Evolutionary conservation across 2,888 invertebrate species (phyloP), one percentile per base, ranked within the genome.

Genomic region (Liposcelis brunnea): DNA sequence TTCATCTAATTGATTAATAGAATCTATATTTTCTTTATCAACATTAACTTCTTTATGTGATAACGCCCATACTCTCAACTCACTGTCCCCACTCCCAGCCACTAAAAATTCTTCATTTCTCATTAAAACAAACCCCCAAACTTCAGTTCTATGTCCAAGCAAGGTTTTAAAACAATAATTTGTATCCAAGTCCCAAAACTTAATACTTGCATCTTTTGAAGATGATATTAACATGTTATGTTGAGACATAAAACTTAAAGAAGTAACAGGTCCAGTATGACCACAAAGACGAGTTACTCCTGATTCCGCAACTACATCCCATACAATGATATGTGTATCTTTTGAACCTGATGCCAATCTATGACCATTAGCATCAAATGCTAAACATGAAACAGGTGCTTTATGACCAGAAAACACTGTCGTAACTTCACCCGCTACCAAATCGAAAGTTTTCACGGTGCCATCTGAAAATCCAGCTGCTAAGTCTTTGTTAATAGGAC

Each of bases 131-230:
- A 94, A 73, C 36, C 81, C 78, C 85, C 93, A 93, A 16, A 95
- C 81, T 69, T 93, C 93, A 51, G 80, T 77, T 56, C 78, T 74
- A 64, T 87, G 84, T 47, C 89, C 93, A 34, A 87, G 79, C 43
- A 98, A 68, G 2, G 97, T 97, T 62, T 86, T 87, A 58, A 97
- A 97, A 61, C 95, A 97, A 58, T 90, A 85, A 55, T 91, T 85
- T 5, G 90, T 90, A 52, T 86, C 82, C 52, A 97, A 69, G 62
- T 97, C 90, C 97, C 97, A 98, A 61, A 98, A 90, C 63, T 95
- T 97, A 1, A 98, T 75, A 60, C 85, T 85, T 7, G 85, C 84
- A 61, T 98, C 98, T 62, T 90, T 93, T 0, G 94, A 93, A 32
- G 82, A 75, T 54, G 85, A 82, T 6, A 90, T 69, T 7, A 89